phyloP scores from a whole-genome alignment of 2,888 invertebrate species.

The Gari tellinella region DNA sequence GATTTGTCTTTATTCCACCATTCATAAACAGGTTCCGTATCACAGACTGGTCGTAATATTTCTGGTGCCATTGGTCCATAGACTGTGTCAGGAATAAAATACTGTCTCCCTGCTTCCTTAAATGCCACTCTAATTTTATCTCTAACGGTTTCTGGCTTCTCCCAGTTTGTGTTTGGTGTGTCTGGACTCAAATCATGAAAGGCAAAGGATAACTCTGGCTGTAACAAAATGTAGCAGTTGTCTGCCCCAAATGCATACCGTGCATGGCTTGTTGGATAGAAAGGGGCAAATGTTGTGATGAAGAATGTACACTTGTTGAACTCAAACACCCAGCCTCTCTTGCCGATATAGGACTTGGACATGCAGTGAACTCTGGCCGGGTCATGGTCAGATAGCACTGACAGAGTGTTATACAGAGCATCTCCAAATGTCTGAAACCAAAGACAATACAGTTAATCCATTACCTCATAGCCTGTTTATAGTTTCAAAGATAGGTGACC shows the following conservation, averaged over 20 bases:
- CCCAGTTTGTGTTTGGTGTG: conserved; percentile 77
- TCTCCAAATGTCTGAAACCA: conserved; percentile 71
- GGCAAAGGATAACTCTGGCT: conserved; percentile 81
- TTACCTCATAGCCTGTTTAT: too few species aligned
- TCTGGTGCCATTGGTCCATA: conserved; percentile 75
- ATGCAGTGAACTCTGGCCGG: conserved; percentile 70
- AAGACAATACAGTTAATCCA: too few species aligned
- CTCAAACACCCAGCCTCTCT: conserved; percentile 78
- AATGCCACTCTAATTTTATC: conserved; percentile 78
- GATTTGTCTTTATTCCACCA: conserved; percentile 71
- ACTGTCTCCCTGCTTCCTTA: conserved; percentile 72
- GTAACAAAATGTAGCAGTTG: conserved; percentile 76
- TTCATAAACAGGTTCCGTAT: conserved; percentile 54
- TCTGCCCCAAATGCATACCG: conserved; percentile 70
- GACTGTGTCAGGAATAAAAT: conserved; percentile 68
- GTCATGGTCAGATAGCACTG: conserved; percentile 70
- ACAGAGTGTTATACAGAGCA: conserved; percentile 68
- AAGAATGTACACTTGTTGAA: conserved; percentile 78
- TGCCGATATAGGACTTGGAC: conserved; percentile 69
- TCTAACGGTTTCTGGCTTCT: conserved; percentile 71
- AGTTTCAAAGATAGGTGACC: too few species aligned
- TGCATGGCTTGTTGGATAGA: conserved; percentile 75
- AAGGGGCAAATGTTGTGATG: conserved; percentile 80
- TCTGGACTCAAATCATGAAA: conserved; percentile 77
- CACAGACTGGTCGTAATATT: conserved; percentile 70